Percentiles rank a stretch among this genome's conserved stretches.
Conservation (phyloP, 2,113 vertebrate species). For the Connochaetes taurinus region DNA sequence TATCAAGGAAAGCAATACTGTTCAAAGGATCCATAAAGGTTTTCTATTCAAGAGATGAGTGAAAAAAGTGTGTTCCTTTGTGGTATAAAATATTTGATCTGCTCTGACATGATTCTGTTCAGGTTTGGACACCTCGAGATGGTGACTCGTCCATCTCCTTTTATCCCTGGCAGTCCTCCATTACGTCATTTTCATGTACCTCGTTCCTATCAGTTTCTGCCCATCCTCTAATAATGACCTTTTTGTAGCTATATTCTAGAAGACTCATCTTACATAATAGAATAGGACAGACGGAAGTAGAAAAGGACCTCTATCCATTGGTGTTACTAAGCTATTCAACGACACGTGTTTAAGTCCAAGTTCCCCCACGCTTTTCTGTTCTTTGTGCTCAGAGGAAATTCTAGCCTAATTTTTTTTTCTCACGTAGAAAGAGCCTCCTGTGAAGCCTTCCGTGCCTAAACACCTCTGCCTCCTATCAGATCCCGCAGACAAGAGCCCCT, state of each 20-base stretch:
- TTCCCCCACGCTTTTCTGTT: background rate
- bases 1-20: background rate
- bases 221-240: background rate
- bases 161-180: background rate
- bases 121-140: background rate
- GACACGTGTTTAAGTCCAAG: background rate
- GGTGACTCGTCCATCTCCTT: background rate
- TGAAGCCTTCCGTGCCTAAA: background rate
- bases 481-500: constrained; percentile 15
- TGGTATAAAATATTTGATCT: background rate
- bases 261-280: background rate
- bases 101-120: background rate
- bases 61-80: background rate
- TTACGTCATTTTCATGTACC: background rate
- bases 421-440: background rate
- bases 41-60: background rate
- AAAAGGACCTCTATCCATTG: background rate
- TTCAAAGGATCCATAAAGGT: background rate
- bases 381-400: constrained; percentile 45
- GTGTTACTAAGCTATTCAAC: background rate
- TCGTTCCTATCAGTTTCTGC: background rate
- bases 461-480: constrained; percentile 39
- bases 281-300: background rate
- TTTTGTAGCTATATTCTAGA: background rate
- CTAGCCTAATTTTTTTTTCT: background rate